Conservation (phyloP, 2,113 vertebrate genomes). For the Emydura subglobosa region DNA sequence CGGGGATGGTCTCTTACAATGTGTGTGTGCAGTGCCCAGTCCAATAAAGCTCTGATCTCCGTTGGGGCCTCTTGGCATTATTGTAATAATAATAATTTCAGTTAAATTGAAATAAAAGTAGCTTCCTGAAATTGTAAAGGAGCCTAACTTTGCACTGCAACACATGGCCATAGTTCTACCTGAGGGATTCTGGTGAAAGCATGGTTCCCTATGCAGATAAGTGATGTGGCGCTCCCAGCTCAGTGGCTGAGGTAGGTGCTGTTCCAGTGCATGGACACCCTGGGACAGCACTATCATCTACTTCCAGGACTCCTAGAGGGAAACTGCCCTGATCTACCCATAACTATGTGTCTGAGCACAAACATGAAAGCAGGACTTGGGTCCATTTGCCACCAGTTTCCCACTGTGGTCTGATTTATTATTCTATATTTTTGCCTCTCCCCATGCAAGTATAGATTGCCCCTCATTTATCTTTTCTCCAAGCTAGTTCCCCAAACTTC, state of each 20-base stretch:
- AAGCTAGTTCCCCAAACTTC: neutral
- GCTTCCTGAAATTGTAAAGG: neutral
- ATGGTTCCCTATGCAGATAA: neutral
- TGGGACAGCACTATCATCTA: fast-evolving
- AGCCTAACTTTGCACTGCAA: neutral
- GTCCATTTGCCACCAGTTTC: neutral
- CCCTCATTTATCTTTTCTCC: neutral
- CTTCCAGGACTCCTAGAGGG: neutral
- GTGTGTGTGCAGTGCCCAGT: fast-evolving
- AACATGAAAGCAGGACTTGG: fast-evolving
- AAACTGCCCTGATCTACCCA: neutral
- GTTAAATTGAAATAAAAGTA: neutral
- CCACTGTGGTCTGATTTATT: neutral
- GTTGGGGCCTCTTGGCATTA: neutral
- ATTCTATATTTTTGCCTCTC: neutral
- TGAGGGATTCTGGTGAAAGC: neutral
- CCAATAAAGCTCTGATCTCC: neutral
- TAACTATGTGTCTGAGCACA: neutral
- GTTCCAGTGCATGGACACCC: neutral
- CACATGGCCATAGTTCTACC: too few relatives aligned
- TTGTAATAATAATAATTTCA: neutral
- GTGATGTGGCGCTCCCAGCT: neutral
- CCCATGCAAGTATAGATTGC: neutral
- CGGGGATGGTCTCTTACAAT: neutral
- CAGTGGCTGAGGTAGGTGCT: fast-evolving